These are phyloP conservation scores for Corynorhinus townsendii DNA, from an alignment of 2,113 vertebrate genomes.

Conservation along the genomic window DNA sequence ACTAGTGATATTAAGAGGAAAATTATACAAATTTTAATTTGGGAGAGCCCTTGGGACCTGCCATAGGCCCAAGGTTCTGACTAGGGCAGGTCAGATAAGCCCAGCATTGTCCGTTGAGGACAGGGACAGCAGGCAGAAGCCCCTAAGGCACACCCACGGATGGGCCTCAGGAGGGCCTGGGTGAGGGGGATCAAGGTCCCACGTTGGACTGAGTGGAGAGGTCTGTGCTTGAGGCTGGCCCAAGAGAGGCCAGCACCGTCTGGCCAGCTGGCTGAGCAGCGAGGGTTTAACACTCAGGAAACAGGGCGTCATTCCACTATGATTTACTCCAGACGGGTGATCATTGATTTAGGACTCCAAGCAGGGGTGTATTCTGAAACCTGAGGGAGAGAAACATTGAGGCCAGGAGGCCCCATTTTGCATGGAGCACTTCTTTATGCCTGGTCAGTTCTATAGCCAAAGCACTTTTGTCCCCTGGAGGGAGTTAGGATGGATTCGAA, in stretches of 20 bases:
- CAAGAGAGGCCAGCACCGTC: background rate
- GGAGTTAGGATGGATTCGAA: constrained; percentile 61
- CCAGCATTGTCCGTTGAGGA: background rate
- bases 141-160: background rate
- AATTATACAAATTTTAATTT: background rate
- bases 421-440: constrained; percentile 21
- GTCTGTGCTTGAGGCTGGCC: background rate
- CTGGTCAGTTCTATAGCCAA: constrained; percentile 60
- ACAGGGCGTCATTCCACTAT: background rate
- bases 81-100: background rate
- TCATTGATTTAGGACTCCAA: constrained; percentile 56
- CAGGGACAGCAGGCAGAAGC: background rate
- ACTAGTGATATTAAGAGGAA: background rate
- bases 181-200: rapidly evolving
- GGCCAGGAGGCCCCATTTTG: constrained; percentile 37
- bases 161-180: no score
- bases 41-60: background rate
- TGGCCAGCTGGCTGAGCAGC: background rate
- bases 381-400: constrained; percentile 46
- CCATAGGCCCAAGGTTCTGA: background rate
- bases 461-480: constrained; percentile 52
- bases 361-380: constrained; percentile 42
- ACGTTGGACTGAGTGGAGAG: background rate
- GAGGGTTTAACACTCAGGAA: background rate
- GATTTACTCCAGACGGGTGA: constrained; percentile 30